These are phyloP conservation scores for Agraylea sexmaculata DNA, from an alignment of 1,140 invertebrate genomes.

Conservation along the genomic window DNA sequence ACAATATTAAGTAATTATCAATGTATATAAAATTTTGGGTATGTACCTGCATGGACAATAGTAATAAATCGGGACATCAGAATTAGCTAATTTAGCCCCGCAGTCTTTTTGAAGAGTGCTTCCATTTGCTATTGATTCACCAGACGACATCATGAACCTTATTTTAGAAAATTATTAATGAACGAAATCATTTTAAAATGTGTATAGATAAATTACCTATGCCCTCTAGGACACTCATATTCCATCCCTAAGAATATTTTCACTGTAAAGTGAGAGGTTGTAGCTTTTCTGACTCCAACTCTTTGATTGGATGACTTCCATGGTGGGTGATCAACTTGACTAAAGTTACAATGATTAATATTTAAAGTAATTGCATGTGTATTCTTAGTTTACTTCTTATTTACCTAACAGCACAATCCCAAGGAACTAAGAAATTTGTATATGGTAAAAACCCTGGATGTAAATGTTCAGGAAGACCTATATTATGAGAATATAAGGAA, in stretches of 20 bases:
- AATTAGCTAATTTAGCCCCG: conserved; percentile 67
- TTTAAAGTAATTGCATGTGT: no score
- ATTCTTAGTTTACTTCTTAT: no score
- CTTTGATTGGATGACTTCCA: conserved; percentile 25
- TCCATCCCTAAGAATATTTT: conserved; percentile 95
- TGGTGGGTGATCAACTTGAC: conserved; percentile 13
- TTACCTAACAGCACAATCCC: conserved; percentile 78
- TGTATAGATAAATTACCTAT: conserved; percentile 39
- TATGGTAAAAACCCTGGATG: conserved; percentile 79
- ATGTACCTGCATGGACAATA: conserved; percentile 73
- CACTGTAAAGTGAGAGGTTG: conserved; percentile 52
- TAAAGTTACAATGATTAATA: no score
- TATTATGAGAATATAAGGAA: conserved; percentile 82
- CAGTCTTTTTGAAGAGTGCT: conserved; percentile 54
- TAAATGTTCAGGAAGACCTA: conserved; percentile 62
- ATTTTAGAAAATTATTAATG: background rate
- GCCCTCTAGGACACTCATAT: conserved; percentile 92
- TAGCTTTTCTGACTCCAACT: conserved; percentile 22
- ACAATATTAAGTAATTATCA: no score
- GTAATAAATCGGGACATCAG: conserved; percentile 85
- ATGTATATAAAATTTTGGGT: no score
- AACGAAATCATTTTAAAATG: conserved; percentile 3
- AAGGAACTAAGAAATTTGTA: conserved; percentile 86
- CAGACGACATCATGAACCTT: conserved; percentile 84
- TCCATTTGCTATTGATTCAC: conserved; percentile 57